A percentile compares a stretch with the other conserved stretches of the same genome.
phyloP scores from a whole-genome alignment of 2,797 vertebrate genomes.

The Enteromius trimaculatus region DNA sequence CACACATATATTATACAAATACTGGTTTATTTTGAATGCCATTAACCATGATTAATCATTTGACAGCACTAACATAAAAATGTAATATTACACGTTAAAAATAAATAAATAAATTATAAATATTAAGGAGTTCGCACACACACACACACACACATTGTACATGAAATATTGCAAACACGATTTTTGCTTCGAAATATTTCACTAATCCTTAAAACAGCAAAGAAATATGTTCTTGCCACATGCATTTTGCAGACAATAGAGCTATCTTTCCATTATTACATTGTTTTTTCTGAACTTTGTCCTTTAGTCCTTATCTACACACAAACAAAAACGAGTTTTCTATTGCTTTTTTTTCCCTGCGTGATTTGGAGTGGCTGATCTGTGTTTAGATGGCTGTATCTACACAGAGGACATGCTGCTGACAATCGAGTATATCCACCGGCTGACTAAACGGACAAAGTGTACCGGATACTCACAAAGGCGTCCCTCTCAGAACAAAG shows the following conservation, averaged over 20 bases:
- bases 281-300: constrained; percentile 28
- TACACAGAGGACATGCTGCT: constrained; percentile 43
- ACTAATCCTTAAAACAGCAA: not conserved
- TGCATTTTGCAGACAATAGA: constrained; percentile 16
- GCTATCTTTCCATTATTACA: constrained; percentile 18
- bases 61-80: too few species aligned
- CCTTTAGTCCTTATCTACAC: constrained; percentile 28
- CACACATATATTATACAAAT: too few species aligned
- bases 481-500: constrained; percentile 43
- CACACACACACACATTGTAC: not conserved
- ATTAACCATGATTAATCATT: too few species aligned
- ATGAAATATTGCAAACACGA: not conserved
- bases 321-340: constrained; percentile 1
- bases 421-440: constrained; percentile 38
- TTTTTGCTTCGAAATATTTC: not conserved
- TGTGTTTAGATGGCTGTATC: constrained; percentile 42
- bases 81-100: too few species aligned
- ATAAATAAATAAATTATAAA: too few species aligned
- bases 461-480: constrained; percentile 26
- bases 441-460: constrained; percentile 12
- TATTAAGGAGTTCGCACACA: too few species aligned
- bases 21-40: too few species aligned
- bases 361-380: constrained; percentile 33
- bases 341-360: constrained; percentile 24
- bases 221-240: not conserved